Base-by-base conservation (phyloP, 1,140 invertebrate species). In the Ips nitidus region DNA sequence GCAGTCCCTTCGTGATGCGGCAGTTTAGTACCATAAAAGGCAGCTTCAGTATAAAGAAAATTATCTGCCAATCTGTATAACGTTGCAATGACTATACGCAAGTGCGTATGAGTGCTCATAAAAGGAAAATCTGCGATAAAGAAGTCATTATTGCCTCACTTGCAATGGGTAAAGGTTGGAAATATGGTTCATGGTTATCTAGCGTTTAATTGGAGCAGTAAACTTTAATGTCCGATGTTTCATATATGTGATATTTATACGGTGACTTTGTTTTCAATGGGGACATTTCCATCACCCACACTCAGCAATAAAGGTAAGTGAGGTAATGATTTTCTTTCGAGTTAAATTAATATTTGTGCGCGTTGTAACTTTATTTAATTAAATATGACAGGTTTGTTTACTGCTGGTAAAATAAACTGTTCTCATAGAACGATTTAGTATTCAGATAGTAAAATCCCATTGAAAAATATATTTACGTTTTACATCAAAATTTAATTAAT, bases 41-140 rank as follows among this genome's bases (percentile, higher is more conserved):
- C 52, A 42, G 63, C 63, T 55, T 65, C 55, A 65, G 45, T 65
- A 55, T 56, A 55, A 65, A 42, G 40, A 7, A 65, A 65, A 65
- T 65, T 65, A 56, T 65, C 63, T 36, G 40, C 3, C 5, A 55
- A 65, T 56, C 53, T 65, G 53, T 56, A 22, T 22, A 50, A n/a
- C 52, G 52, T 45, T 42, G 65, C 42, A 56, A 41, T n/a, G 8
- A 42, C 8, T 56, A 41, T 42, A 47, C n/a, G 36, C 69, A 22
- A 22, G 8, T 61, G 2, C 40, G 41, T 52, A 63, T 8, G 8
- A 43, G 41, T 38, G 39, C 40, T 47, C 37, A 50, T 36, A 71
- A 59, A 71, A 52, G 57, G 69, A 66, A 71, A 71, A 66, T 66
- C 63, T 53, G 69, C 50, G 58, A 66, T 59, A 60, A 60, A 71